phyloP scores from a whole-genome alignment of 2,888 invertebrate species.

The Epicampocera succincta region DNA sequence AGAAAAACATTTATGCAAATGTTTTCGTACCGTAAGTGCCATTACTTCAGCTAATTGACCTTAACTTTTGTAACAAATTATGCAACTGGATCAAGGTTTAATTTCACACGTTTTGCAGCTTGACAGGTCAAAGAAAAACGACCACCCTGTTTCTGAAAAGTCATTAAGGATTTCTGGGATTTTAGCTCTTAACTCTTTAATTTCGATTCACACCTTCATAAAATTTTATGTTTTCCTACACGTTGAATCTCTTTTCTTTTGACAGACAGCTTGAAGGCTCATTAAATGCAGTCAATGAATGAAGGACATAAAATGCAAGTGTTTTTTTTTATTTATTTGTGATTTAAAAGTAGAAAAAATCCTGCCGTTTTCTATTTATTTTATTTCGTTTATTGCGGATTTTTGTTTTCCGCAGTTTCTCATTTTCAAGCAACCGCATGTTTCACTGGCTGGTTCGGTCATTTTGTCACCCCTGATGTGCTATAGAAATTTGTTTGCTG shows the following conservation, averaged over 20 bases:
- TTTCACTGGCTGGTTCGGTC: conserved; percentile 3
- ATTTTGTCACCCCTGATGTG: conserved; percentile 64
- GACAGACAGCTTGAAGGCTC: neutral
- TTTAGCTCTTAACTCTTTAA: conserved; percentile 62
- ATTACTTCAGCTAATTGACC: neutral
- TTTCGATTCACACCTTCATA: conserved; percentile 58
- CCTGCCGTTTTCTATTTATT: too few relatives aligned
- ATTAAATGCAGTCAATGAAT: too few relatives aligned
- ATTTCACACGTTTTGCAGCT: neutral
- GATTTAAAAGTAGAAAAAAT: conserved; percentile 9
- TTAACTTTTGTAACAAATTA: conserved; percentile 29
- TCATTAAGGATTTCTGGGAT: conserved; percentile 37
- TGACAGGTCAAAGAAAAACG: neutral
- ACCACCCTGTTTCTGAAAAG: conserved; percentile 39
- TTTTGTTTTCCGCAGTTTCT: conserved; percentile 24
- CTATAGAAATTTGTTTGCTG: conserved; percentile 45
- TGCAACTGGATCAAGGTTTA: conserved; percentile 52
- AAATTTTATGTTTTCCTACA: conserved; percentile 20
- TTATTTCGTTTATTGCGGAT: conserved; percentile 55
- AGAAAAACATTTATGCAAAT: conserved; percentile 58
- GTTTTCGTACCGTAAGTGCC: conserved; percentile 25
- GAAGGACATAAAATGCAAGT: neutral
- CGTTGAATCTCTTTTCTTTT: conserved; percentile 11
- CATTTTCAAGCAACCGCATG: too few relatives aligned
- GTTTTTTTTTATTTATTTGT: neutral